Evolutionary conservation across 2,113 vertebrate genomes (phyloP).

Genomic region (Toxotes jaculatrix): DNA sequence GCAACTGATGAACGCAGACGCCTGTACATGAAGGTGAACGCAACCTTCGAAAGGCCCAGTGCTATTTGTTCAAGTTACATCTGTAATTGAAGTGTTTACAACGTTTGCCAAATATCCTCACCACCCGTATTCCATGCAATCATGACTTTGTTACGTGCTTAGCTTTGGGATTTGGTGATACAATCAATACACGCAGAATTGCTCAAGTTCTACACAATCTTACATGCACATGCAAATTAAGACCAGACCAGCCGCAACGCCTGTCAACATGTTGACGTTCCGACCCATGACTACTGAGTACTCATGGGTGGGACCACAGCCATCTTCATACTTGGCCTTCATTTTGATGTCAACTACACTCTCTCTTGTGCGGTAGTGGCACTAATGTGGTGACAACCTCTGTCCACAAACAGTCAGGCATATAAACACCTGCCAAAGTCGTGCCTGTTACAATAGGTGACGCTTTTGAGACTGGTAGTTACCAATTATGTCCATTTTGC

Average conservation of each 20-base stretch:
- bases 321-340: no score
- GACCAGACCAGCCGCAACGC: not conserved
- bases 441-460: no score
- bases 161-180: conserved; percentile 10
- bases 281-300: no score
- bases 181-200: not conserved
- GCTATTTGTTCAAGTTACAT: conserved; percentile 71
- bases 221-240: conserved; percentile 3
- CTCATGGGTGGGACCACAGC: no score
- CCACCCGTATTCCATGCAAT: conserved; percentile 39
- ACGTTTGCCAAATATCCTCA: conserved; percentile 62
- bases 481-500: not conserved
- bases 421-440: no score
- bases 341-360: no score
- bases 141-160: conserved; percentile 22
- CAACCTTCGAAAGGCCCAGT: conserved; percentile 68
- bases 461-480: no score
- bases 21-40: conserved; percentile 78
- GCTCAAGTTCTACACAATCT: not conserved
- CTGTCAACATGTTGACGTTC: no score
- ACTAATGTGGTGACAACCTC: no score
- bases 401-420: no score
- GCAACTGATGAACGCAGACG: conserved; percentile 73
- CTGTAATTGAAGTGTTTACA: conserved; percentile 74
- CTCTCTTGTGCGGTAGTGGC: no score